Evolutionary conservation across 2,797 vertebrate genomes (phyloP).

Genomic region (Aselliscus stoliczkanus): DNA sequence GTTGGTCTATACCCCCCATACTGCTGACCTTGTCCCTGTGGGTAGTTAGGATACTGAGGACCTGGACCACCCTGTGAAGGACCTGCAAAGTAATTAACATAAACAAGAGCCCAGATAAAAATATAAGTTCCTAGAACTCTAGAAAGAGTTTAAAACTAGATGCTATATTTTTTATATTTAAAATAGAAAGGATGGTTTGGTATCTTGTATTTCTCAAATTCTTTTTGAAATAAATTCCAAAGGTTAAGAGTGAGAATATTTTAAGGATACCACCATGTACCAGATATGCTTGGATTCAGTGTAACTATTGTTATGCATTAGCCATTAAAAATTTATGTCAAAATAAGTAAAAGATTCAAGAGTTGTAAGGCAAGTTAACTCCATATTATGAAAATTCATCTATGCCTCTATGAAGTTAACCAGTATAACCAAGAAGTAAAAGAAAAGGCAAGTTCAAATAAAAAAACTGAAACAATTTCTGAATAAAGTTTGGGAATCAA

Average conservation of each 20-base stretch:
- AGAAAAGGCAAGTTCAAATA: neutral
- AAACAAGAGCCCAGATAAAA: slow-evolving; percentile 1
- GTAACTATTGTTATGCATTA: neutral
- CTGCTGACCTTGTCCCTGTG: slow-evolving; percentile 97
- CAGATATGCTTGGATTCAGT: neutral
- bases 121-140: neutral
- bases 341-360: neutral
- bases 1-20: slow-evolving; percentile 94
- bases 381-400: neutral
- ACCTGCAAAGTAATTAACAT: slow-evolving; percentile 79
- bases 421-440: neutral
- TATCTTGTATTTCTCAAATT: neutral
- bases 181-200: neutral
- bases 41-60: slow-evolving; percentile 96
- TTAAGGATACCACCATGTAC: neutral
- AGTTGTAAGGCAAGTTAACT: neutral
- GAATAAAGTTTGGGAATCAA: neutral
- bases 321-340: neutral
- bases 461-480: neutral
- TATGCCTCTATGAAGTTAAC: neutral
- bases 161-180: neutral
- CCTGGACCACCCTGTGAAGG: slow-evolving; percentile 93
- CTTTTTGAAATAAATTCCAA: neutral
- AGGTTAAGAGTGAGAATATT: neutral
- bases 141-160: neutral